Conservation (phyloP, 2,888 invertebrate species). For the Acleris laterana region DNA sequence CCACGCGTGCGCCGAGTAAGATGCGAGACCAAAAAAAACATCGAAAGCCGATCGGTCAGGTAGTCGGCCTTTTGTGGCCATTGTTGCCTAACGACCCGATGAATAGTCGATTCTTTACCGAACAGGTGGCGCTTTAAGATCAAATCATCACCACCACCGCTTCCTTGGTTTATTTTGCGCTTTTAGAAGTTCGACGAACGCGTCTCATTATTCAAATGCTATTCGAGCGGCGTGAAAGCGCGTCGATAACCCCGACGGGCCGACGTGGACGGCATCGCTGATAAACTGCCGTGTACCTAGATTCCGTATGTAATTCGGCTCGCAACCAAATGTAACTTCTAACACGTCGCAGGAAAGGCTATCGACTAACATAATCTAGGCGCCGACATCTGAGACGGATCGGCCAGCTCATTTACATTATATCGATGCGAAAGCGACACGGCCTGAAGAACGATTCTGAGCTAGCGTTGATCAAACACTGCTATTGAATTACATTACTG, state of each 20-base stretch:
- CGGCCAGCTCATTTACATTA: conserved; percentile 58
- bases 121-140: conserved; percentile 68
- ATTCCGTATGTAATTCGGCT: conserved; percentile 49
- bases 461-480: conserved; percentile 59
- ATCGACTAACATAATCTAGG: conserved; percentile 46
- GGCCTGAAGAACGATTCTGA: conserved; percentile 50
- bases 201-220: conserved; percentile 77
- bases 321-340: conserved; percentile 52
- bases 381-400: conserved; percentile 50
- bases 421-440: conserved; percentile 59
- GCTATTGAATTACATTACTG: conserved; percentile 57
- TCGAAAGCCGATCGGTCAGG: conserved; percentile 61
- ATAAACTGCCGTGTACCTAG: conserved; percentile 58
- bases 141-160: conserved; percentile 50
- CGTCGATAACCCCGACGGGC: conserved; percentile 70
- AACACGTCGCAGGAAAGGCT: conserved; percentile 53
- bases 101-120: conserved; percentile 53
- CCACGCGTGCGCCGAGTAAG: conserved; percentile 37
- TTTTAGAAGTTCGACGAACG: conserved; percentile 77
- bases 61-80: conserved; percentile 64
- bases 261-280: conserved; percentile 71
- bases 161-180: conserved; percentile 64
- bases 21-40: conserved; percentile 44
- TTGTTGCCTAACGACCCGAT: conserved; percentile 76
- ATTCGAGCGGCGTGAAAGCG: conserved; percentile 79